Conservation (phyloP, 2,113 vertebrate genomes). For the Clinocottus analis region DNA sequence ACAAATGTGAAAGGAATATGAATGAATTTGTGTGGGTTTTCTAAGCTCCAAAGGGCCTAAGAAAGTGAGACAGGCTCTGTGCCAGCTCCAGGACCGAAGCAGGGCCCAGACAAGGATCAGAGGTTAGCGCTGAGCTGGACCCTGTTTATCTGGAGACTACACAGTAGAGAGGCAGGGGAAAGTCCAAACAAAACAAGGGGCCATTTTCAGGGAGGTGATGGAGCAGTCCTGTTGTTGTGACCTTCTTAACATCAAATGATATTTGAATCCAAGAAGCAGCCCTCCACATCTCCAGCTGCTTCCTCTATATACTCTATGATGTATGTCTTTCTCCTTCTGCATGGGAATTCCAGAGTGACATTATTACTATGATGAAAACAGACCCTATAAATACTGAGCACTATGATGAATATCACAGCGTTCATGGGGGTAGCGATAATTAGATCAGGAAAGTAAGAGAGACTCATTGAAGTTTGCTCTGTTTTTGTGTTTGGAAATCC, state of each 20-base stretch:
- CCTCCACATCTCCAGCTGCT: constrained; percentile 52
- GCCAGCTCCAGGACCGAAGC: constrained; percentile 69
- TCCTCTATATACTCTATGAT: constrained; percentile 68
- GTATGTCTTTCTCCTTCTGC: constrained; percentile 61
- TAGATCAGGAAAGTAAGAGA: constrained; percentile 78
- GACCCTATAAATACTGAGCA: constrained; percentile 84
- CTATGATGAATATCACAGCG: constrained; percentile 87
- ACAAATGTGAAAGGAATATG: constrained; percentile 1
- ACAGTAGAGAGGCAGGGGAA: constrained; percentile 80
- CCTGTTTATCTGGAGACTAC: constrained; percentile 70
- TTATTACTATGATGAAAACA: constrained; percentile 87
- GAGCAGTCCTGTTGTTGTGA: constrained; percentile 85
- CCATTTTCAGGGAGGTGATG: constrained; percentile 83
- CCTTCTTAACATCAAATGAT: constrained; percentile 85
- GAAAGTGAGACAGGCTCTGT: constrained; percentile 84
- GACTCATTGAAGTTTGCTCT: constrained; percentile 81
- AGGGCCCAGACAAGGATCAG: constrained; percentile 22
- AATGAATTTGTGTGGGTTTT: constrained; percentile 22
- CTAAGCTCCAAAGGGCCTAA: constrained; percentile 14
- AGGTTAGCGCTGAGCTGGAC: constrained; percentile 9
- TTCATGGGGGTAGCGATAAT: constrained; percentile 84
- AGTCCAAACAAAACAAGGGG: constrained; percentile 85
- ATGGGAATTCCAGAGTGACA: constrained; percentile 84
- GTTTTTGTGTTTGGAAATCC: constrained; percentile 86
- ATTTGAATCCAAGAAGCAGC: constrained; percentile 65